Conservation (phyloP, 1,140 invertebrate species). For the Sarcophaga peregrina region DNA sequence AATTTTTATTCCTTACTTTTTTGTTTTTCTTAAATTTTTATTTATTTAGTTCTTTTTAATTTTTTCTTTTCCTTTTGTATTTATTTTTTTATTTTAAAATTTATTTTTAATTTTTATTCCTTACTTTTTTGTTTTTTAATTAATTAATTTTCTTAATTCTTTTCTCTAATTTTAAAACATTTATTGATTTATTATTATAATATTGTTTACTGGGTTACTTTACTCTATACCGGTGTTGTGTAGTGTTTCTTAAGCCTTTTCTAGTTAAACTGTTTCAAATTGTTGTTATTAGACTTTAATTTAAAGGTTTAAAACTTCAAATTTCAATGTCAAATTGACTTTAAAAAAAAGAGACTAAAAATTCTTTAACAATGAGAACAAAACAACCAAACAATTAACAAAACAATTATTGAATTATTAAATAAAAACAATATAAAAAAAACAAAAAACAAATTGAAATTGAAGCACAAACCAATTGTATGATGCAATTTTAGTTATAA, state of each 20-base stretch:
- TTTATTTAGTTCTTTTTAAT: background rate
- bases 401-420: too few species aligned
- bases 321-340: background rate
- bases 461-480: too few species aligned
- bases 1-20: background rate
- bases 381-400: background rate
- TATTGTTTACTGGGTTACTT: background rate
- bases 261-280: too few species aligned
- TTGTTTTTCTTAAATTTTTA: background rate
- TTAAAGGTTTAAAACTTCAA: too few species aligned
- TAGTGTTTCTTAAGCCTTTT: background rate
- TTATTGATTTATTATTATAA: background rate
- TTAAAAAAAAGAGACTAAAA: background rate
- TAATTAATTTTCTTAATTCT: too few species aligned
- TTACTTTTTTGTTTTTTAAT: too few species aligned
- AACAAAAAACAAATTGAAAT: too few species aligned
- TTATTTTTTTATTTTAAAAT: slow-evolving; percentile 7
- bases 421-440: too few species aligned
- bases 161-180: slow-evolving; percentile 14
- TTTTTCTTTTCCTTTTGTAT: background rate
- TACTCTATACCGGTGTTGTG: background rate
- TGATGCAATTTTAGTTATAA: too few species aligned
- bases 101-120: background rate
- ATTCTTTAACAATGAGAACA: background rate
- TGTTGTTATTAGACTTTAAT: too few species aligned